Conservation (phyloP, 2,113 vertebrate genomes). For the Chloebia gouldiae region DNA sequence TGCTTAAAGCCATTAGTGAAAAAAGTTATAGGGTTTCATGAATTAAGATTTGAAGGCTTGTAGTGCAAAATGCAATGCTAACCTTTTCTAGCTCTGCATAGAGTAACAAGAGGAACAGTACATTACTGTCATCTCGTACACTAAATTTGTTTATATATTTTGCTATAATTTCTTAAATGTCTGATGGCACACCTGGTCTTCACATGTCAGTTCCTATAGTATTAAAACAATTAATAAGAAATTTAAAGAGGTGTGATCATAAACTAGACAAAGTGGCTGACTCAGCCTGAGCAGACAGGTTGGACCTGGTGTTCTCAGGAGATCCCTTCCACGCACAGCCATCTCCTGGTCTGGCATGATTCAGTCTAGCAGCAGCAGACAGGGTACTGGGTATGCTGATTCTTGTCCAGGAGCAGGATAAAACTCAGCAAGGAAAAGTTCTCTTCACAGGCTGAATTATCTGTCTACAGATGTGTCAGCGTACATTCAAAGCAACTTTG, state of each 20-base stretch:
- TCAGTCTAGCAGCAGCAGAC: not conserved
- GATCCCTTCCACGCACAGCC: not conserved
- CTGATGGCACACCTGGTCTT: not conserved
- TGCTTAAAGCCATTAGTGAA: not conserved
- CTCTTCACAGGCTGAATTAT: not conserved
- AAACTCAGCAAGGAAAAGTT: not conserved
- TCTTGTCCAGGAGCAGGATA: not conserved
- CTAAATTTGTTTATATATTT: not conserved
- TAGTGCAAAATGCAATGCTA: not conserved
- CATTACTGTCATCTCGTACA: not conserved
- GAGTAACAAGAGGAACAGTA: not conserved
- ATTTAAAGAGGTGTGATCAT: not conserved
- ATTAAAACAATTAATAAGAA: not conserved
- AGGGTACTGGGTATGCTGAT: not conserved
- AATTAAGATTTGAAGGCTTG: not conserved
- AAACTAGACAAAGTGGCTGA: not conserved
- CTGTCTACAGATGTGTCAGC: not conserved
- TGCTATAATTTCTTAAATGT: not conserved
- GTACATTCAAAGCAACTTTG: not conserved
- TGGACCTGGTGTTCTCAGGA: not conserved
- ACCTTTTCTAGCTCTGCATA: not conserved
- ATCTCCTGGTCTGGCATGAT: not conserved
- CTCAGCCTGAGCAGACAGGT: not conserved
- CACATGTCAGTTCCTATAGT: not conserved
- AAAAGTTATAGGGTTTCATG: not conserved